Evolutionary conservation across 2,888 invertebrate genomes (phyloP).

Genomic region (Chloroclysta siterata): DNA sequence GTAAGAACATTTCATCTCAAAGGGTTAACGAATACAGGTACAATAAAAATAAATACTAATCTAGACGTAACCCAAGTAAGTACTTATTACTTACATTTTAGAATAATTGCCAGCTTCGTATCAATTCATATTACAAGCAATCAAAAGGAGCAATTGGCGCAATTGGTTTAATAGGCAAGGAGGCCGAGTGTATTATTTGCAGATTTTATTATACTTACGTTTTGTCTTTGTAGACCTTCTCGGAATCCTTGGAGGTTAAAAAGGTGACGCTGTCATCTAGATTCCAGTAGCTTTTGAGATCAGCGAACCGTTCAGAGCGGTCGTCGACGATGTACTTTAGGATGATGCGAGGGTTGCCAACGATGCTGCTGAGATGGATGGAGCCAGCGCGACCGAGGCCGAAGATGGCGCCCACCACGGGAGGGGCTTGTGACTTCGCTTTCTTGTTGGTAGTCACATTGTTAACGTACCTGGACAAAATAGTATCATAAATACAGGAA

Average conservation of each 20-base stretch:
- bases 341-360: conserved; percentile 74
- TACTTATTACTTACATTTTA: no score
- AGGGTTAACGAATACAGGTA: no score
- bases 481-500: neutral
- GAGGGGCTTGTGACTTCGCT: conserved; percentile 46
- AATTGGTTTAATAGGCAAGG: neutral
- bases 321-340: conserved; percentile 86
- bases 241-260: conserved; percentile 75
- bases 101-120: no score
- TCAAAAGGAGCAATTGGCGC: neutral
- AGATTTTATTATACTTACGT: conserved; percentile 58
- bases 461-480: conserved; percentile 65
- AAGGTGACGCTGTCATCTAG: conserved; percentile 73
- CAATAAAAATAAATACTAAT: no score
- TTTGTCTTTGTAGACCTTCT: conserved; percentile 80
- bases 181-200: neutral
- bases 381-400: conserved; percentile 86
- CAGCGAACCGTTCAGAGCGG: conserved; percentile 66
- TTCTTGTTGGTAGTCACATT: conserved; percentile 61
- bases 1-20: no score
- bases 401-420: conserved; percentile 81
- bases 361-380: conserved; percentile 82
- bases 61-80: no score
- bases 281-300: conserved; percentile 79
- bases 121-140: neutral